phyloP scores from a whole-genome alignment of 2,797 vertebrate species.

The Microhierax caerulescens region DNA sequence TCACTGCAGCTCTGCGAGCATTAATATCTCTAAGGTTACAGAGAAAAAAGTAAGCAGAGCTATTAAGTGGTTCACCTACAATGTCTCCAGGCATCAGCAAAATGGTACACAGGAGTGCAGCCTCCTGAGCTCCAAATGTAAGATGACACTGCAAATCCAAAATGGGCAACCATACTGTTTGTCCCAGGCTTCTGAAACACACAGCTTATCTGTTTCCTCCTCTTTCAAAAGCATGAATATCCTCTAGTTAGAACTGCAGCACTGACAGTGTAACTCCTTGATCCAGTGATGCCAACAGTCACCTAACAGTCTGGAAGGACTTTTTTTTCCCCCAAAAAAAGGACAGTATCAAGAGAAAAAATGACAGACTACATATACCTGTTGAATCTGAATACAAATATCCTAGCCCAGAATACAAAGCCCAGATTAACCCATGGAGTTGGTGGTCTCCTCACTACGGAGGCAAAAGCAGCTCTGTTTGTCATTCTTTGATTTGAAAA shows the following conservation, averaged over 20 bases:
- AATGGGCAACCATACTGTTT: background rate
- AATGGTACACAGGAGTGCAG: background rate
- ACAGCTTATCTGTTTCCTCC: no score
- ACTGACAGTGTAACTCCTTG: no score
- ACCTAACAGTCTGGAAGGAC: background rate
- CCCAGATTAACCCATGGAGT: rapidly evolving
- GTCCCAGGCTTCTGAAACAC: rapidly evolving
- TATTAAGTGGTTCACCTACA: background rate
- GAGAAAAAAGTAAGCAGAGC: background rate
- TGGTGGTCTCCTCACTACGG: rapidly evolving
- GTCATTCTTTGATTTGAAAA: rapidly evolving
- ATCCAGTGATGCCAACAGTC: background rate
- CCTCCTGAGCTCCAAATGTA: background rate
- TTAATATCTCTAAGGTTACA: background rate
- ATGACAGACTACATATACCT: background rate
- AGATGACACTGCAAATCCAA: background rate
- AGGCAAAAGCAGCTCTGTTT: background rate
- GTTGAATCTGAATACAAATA: background rate
- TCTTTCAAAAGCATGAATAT: background rate
- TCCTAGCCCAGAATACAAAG: background rate
- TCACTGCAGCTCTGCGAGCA: background rate
- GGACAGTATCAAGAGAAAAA: background rate
- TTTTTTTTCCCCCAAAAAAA: background rate
- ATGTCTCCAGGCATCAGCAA: background rate
- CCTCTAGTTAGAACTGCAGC: background rate